Percentiles rank a stretch among this genome's conserved stretches.
These are phyloP conservation scores for Anodontia alba DNA, from an alignment of 2,888 invertebrate genomes.

Conservation along the genomic window DNA sequence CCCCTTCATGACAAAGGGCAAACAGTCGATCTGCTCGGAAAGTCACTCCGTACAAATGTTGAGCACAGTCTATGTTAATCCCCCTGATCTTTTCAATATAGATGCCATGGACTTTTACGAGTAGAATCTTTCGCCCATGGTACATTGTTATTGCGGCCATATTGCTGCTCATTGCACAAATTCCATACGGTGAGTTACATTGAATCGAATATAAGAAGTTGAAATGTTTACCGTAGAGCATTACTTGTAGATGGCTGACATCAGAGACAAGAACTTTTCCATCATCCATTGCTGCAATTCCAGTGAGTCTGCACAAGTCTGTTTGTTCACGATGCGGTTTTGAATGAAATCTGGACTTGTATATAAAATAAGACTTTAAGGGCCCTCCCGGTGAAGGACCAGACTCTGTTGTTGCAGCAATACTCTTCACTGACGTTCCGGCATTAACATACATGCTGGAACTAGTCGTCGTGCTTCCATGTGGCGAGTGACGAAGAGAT, in stretches of 20 bases:
- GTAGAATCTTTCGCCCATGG: conserved; percentile 50
- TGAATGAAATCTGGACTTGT: conserved; percentile 48
- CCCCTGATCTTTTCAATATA: conserved; percentile 43
- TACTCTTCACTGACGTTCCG: not conserved
- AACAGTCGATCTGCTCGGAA: conserved; percentile 26
- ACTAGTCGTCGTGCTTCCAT: not conserved
- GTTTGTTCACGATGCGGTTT: conserved; percentile 52
- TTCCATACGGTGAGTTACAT: conserved; percentile 52
- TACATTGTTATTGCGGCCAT: conserved; percentile 48
- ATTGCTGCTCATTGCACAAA: conserved; percentile 19
- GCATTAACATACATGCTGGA: conserved; percentile 10
- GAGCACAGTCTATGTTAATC: conserved; percentile 34
- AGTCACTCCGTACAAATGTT: conserved; percentile 40
- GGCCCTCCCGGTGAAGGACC: not conserved
- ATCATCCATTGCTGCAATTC: conserved; percentile 43
- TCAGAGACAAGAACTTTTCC: conserved; percentile 52
- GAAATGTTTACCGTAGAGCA: conserved; percentile 52
- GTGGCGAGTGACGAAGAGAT: not conserved
- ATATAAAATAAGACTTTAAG: conserved; percentile 44
- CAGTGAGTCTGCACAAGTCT: conserved; percentile 49
- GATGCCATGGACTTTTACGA: conserved; percentile 45
- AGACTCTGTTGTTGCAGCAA: not conserved
- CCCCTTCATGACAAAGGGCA: conserved; percentile 47
- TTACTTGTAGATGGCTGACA: conserved; percentile 53
- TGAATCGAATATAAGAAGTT: conserved; percentile 43